Evolutionary conservation across 2,888 invertebrate species (phyloP).

Genomic region (Busseola fusca): DNA sequence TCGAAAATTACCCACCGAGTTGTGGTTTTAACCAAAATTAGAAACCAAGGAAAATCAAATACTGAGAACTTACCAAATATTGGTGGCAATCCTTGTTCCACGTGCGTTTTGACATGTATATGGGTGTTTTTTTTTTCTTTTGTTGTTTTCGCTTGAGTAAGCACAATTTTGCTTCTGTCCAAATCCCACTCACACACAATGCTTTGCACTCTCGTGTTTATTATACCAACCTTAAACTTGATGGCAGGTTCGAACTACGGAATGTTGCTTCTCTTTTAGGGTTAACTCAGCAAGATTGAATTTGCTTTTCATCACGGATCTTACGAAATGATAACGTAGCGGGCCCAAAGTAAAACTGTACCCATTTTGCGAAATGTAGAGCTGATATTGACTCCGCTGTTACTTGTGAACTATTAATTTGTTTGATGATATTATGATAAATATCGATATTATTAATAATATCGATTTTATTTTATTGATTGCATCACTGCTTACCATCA

Average conservation of each 20-base stretch:
- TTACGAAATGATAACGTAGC: no score
- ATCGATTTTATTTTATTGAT: no score
- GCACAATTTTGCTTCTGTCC: neutral
- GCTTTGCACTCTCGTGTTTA: neutral
- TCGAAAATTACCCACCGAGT: constrained; percentile 11
- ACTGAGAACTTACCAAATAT: neutral
- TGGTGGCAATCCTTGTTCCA: neutral
- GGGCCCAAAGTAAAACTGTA: no score
- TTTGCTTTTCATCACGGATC: neutral
- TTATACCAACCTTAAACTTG: neutral
- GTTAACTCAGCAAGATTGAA: neutral
- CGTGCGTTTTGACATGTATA: neutral
- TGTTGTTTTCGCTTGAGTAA: neutral
- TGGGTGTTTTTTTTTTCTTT: neutral
- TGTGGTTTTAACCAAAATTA: no score
- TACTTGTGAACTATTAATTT: neutral
- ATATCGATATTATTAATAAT: no score
- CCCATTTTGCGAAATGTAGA: neutral
- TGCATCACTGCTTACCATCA: no score
- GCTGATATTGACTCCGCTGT: neutral
- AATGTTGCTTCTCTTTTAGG: neutral
- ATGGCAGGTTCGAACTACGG: neutral
- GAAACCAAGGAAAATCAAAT: constrained; percentile 17
- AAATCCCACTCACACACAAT: no score
- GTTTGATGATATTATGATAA: no score